phyloP scores from a whole-genome alignment of 53 echinoderm and acorn worm genomes.

The Glandiceps talaboti region DNA sequence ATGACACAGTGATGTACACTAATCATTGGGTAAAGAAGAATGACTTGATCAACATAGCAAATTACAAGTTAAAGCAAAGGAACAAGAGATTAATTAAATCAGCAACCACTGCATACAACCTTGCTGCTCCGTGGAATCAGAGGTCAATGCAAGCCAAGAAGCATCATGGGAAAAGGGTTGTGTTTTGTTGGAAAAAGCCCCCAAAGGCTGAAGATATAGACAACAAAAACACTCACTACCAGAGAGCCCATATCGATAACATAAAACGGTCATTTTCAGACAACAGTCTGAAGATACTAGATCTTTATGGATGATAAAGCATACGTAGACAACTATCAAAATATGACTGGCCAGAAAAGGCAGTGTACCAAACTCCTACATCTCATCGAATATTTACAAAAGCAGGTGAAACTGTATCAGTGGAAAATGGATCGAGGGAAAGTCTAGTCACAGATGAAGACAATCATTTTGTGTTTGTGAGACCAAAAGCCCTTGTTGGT shows the following conservation, averaged over 20 bases:
- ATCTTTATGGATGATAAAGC: constrained; percentile 5
- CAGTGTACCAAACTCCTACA: constrained; percentile 6
- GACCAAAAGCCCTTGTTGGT: constrained; percentile 14
- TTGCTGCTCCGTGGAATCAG: not conserved
- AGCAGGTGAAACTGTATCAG: not conserved
- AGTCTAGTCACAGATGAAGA: constrained; percentile 4
- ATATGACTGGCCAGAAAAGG: constrained; percentile 11
- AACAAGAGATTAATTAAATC: not conserved
- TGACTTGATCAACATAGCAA: not conserved
- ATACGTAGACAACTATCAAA: constrained; percentile 3
- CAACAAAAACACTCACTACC: not conserved
- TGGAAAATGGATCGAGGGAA: constrained; percentile 2
- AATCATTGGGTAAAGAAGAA: not conserved
- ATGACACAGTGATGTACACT: not conserved
- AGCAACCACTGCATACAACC: not conserved
- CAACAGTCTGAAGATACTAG: not conserved
- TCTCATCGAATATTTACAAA: constrained; percentile 7
- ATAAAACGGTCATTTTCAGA: not conserved
- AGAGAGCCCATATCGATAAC: not conserved
- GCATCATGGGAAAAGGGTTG: not conserved
- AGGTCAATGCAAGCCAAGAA: not conserved
- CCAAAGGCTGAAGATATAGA: not conserved
- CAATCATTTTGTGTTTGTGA: constrained; percentile 13
- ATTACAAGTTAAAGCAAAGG: not conserved
- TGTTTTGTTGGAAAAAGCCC: not conserved